These are phyloP conservation scores for Lepidurus apus DNA, from an alignment of 1,140 invertebrate species.

Conservation along the genomic window DNA sequence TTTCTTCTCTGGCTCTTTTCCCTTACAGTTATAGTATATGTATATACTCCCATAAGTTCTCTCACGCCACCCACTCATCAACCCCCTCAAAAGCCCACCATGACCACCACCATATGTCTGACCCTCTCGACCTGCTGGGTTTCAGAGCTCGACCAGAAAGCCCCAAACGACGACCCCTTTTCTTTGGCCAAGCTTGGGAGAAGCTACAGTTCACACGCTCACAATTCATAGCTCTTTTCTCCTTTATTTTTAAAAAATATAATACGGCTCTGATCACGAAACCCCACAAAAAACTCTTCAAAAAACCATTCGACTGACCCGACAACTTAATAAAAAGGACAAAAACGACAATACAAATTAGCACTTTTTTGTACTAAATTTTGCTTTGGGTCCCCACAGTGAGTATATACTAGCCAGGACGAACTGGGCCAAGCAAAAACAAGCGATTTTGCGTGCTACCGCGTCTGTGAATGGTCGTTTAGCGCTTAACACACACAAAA, in stretches of 20 bases:
- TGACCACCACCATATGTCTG: slow-evolving; percentile 18
- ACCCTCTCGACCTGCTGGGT: slow-evolving; percentile 16
- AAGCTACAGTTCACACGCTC: slow-evolving; percentile 21
- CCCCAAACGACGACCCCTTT: slow-evolving; percentile 5
- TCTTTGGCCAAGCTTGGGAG: neutral
- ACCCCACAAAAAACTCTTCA: neutral
- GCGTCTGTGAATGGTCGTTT: slow-evolving; percentile 9
- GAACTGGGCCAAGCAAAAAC: neutral
- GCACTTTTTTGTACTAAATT: neutral
- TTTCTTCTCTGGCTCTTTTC: neutral
- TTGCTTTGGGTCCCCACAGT: too few species aligned
- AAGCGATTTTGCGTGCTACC: slow-evolving; percentile 12
- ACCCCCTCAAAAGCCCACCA: neutral
- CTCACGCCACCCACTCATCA: slow-evolving; percentile 20
- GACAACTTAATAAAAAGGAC: neutral
- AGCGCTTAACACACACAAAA: neutral
- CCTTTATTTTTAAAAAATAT: neutral
- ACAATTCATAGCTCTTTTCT: neutral
- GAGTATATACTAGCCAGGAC: neutral
- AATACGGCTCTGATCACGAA: neutral
- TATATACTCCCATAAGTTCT: neutral
- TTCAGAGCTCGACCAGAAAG: slow-evolving; percentile 9
- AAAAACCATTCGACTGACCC: neutral
- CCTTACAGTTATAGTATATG: too few species aligned
- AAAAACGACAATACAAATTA: neutral